Percentiles rank a stretch among this genome's conserved stretches.
Evolutionary conservation across 2,888 invertebrate species (phyloP).

Genomic region (Pachymerium ferrugineum): DNA sequence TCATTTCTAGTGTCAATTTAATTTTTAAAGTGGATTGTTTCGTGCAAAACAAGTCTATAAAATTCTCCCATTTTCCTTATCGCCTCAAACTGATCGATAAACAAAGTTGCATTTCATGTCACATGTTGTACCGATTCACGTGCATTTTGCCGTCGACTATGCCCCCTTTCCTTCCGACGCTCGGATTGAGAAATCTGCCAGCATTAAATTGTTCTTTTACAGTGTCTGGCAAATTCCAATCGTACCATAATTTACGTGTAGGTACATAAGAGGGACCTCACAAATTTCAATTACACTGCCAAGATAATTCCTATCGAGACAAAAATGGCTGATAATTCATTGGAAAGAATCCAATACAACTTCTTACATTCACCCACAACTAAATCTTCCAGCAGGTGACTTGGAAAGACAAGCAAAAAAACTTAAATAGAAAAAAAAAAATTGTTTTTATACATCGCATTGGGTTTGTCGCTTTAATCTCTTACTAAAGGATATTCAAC

Average conservation of each 20-base stretch:
- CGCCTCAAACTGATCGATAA: neutral
- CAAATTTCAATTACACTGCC: neutral
- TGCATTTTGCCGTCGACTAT: neutral
- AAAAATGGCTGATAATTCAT: neutral
- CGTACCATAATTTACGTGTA: neutral
- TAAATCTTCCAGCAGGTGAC: neutral
- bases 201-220: neutral
- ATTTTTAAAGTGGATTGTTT: slow-evolving; percentile 6
- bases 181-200: neutral
- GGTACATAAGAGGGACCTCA: neutral
- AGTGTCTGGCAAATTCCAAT: neutral
- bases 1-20: slow-evolving; percentile 9
- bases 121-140: neutral
- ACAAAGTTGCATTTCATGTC: slow-evolving; percentile 1
- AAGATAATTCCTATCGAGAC: too few species aligned
- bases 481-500: too few species aligned
- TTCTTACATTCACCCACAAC: neutral
- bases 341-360: neutral
- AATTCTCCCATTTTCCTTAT: slow-evolving; percentile 8
- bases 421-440: neutral
- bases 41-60: slow-evolving; percentile 10
- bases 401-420: neutral
- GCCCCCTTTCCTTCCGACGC: neutral
- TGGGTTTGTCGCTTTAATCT: too few species aligned
- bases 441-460: too few species aligned